phyloP scores from a whole-genome alignment of 2,797 vertebrate species.

The Brachyalestes nurse region DNA sequence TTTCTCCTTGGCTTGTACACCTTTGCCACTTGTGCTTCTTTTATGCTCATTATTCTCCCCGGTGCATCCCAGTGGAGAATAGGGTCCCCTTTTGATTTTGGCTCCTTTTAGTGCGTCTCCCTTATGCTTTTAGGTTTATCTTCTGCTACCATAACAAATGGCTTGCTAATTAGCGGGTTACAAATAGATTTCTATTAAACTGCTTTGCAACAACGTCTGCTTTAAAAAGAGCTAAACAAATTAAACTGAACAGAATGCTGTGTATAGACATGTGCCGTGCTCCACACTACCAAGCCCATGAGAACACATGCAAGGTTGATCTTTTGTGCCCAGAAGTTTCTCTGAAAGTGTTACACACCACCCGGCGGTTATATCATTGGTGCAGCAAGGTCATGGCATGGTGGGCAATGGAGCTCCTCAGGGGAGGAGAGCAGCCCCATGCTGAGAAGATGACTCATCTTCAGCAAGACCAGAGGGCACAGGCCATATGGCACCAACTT shows the following conservation, averaged over 20 bases:
- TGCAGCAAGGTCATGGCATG: conserved; percentile 4
- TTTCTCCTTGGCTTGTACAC: background rate
- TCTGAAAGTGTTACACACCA: background rate
- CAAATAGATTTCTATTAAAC: no score
- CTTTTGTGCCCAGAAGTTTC: background rate
- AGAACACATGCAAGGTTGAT: background rate
- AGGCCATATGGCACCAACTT: background rate
- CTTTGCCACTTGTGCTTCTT: background rate
- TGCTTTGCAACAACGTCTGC: background rate
- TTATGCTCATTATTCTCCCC: no score
- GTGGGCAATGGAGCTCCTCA: conserved; percentile 12
- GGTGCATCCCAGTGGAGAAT: no score
- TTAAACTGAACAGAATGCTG: background rate
- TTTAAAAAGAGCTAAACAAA: background rate
- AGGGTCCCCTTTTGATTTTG: no score
- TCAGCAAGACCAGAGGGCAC: background rate
- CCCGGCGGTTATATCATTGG: conserved; percentile 4
- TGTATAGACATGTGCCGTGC: background rate
- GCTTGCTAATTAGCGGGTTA: background rate
- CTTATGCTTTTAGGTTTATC: background rate
- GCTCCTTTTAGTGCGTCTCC: background rate
- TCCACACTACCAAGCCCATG: background rate
- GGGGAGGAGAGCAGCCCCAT: background rate
- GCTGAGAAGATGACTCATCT: conserved; percentile 24
- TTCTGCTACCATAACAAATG: background rate